Evolutionary conservation across 2,797 vertebrate genomes (phyloP).

Genomic region (Bradypus variegatus): DNA sequence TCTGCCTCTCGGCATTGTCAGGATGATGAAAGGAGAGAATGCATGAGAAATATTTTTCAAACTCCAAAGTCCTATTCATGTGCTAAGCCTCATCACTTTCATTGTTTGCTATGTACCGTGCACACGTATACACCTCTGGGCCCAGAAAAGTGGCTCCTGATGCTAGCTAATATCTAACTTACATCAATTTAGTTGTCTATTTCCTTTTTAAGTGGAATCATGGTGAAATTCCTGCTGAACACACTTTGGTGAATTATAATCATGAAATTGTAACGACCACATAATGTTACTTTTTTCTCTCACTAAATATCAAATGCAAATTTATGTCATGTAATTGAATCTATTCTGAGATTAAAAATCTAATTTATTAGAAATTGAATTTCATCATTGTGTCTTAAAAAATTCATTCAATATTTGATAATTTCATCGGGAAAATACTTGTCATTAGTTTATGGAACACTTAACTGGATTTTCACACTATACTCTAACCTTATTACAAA

Average conservation of each 20-base stretch:
- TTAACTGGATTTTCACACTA: conserved; percentile 16
- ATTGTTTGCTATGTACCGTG: fast-evolving
- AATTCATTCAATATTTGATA: background rate
- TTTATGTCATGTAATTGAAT: background rate
- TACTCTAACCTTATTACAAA: background rate
- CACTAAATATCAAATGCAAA: background rate
- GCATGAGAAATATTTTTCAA: background rate
- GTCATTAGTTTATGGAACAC: background rate
- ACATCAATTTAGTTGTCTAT: background rate
- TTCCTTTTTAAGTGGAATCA: background rate
- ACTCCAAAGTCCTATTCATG: background rate
- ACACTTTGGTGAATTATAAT: background rate
- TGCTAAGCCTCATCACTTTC: background rate
- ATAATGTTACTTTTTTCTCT: background rate
- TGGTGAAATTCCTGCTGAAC: background rate
- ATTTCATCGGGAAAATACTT: background rate
- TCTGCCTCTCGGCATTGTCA: fast-evolving
- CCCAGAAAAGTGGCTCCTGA: background rate
- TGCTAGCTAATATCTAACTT: background rate
- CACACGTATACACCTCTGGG: fast-evolving
- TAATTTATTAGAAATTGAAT: background rate
- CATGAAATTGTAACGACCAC: background rate
- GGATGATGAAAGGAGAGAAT: background rate
- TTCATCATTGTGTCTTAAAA: background rate
- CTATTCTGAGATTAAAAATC: background rate